Conservation (phyloP, 2,797 vertebrate species). For the Spinus pinus region DNA sequence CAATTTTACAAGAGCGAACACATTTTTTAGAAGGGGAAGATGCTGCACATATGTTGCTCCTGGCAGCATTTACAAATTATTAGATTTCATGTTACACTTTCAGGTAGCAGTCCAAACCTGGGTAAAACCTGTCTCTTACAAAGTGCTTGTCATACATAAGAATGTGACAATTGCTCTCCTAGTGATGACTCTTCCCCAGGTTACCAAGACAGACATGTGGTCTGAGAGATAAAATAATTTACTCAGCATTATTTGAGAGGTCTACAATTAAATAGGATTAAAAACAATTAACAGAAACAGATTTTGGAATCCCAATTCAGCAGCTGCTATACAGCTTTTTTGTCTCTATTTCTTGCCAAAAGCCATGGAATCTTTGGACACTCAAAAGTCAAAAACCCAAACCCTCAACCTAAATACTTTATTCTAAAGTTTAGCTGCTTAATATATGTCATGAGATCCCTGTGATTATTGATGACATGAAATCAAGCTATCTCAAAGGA, state of each 20-base stretch:
- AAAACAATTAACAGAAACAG: background rate
- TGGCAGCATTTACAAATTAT: background rate
- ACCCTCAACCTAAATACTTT: background rate
- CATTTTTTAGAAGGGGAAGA: background rate
- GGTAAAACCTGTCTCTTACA: background rate
- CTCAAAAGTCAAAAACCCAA: background rate
- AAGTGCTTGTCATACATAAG: background rate
- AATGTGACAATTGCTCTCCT: background rate
- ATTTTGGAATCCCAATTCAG: background rate
- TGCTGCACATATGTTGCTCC: background rate
- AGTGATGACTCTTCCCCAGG: background rate
- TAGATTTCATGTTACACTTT: background rate
- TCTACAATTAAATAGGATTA: background rate
- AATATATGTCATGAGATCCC: background rate
- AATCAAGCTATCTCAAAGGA: background rate
- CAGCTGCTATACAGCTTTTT: background rate
- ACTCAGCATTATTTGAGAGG: background rate
- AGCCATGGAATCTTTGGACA: background rate
- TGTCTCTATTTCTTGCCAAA: background rate
- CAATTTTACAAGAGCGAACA: background rate
- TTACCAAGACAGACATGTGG: background rate
- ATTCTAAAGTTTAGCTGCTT: background rate
- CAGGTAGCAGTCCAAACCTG: background rate
- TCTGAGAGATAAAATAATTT: background rate
- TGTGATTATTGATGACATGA: background rate